phyloP scores from a whole-genome alignment of 2,888 invertebrate species.

The Harpalus rufipes region DNA sequence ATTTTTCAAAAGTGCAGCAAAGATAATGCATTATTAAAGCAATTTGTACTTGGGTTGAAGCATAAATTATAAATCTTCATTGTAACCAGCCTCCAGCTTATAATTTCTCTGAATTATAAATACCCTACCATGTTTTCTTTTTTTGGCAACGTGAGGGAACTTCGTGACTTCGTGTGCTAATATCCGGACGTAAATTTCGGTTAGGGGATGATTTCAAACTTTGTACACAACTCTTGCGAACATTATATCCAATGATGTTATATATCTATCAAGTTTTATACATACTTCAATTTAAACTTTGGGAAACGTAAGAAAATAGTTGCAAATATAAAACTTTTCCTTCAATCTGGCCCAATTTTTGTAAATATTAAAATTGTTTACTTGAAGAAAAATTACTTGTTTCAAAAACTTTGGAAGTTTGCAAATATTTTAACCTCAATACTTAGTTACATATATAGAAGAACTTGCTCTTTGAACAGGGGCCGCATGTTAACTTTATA shows the following conservation, averaged over 20 bases:
- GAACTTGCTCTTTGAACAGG: not conserved
- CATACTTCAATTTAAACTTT: constrained; percentile 57
- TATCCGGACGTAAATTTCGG: constrained; percentile 30
- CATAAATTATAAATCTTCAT: not conserved
- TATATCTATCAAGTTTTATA: not conserved
- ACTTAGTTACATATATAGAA: not conserved
- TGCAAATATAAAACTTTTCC: constrained; percentile 18
- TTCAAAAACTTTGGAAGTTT: not conserved
- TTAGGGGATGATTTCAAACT: constrained; percentile 44
- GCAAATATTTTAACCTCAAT: not conserved
- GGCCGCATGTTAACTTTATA: not conserved
- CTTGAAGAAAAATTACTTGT: constrained; percentile 8
- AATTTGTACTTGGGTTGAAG: constrained; percentile 13
- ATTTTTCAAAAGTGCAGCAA: constrained; percentile 1
- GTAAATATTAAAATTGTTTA: constrained; percentile 38
- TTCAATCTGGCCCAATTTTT: not conserved
- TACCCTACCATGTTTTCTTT: constrained; percentile 4
- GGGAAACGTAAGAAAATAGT: constrained; percentile 33
- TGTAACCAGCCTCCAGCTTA: constrained; percentile 11
- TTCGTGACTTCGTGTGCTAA: constrained; percentile 6
- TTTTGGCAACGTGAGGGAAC: constrained; percentile 6
- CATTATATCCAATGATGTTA: constrained; percentile 27
- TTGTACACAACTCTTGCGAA: constrained; percentile 43
- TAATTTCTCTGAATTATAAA: constrained; percentile 23
- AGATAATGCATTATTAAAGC: constrained; percentile 2